Base-by-base conservation (phyloP, 2,888 invertebrate genomes). In the Epicampocera succincta region DNA sequence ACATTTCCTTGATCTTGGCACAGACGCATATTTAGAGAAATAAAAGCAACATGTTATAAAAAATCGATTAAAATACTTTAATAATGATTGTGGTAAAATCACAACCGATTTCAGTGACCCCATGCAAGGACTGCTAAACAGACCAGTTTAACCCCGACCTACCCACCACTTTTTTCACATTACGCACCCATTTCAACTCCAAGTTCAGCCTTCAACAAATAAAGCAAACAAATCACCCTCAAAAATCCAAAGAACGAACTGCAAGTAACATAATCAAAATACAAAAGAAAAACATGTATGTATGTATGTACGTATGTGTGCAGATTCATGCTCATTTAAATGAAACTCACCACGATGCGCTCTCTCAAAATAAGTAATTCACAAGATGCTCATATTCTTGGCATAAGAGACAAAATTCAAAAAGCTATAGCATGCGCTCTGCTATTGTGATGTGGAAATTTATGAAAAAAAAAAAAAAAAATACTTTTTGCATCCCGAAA, bases 61-160 rank as follows among this genome's bases (percentile, higher is more conserved):
- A 80, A 71, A 80, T 80, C 80, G 80, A 80, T 25, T 76, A 71
- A n/a, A 80, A 80, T 65, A 80, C 76, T 72, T 80, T 80, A 76
- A 76, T 80, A 80, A 76, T 75, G 65, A 75, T 72, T 80, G 80
- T 66, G 80, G 80, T 72, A 60, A 76, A 79, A 80, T 80, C 76
- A 80, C 76, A 72, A 80, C 71, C 65, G 44, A 80, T 80, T 75
- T 69, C 80, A 75, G 69, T 80, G 75, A 80, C 75, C 75, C 71
- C 71, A 71, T 71, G 40, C 71, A 33, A 65, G 65, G 63, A 80
- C 54, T 33, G 69, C 38, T 40, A 54, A 69, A 52, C 25, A 25
- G 25, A 2, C 25, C 69, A 72, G 72, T 25, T 25, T 65, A 56
- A 79, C 46, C 65, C 38, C 61, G 61, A 52, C 54, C 63, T 12